Conservation (phyloP, 2,113 vertebrate genomes). For the Amphilophus citrinellus region DNA sequence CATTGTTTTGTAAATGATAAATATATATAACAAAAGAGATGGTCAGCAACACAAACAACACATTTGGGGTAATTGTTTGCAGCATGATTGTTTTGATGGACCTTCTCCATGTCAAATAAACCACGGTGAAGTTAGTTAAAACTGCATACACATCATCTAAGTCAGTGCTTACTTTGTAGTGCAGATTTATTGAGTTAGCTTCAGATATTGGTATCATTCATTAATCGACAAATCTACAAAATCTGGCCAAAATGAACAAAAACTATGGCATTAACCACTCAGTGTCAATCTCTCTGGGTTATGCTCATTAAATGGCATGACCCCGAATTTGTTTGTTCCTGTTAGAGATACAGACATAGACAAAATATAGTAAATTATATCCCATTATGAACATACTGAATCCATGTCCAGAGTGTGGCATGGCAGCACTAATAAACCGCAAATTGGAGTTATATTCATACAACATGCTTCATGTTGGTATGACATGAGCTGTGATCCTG, state of each 20-base stretch:
- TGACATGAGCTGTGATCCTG: constrained; percentile 20
- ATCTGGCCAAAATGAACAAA: too few relatives aligned
- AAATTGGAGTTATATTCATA: neutral
- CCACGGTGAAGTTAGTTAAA: neutral
- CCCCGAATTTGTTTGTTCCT: neutral
- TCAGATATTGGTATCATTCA: neutral
- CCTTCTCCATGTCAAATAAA: neutral
- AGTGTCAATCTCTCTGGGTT: neutral
- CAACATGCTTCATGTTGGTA: neutral
- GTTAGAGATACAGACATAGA: neutral
- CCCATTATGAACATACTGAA: neutral
- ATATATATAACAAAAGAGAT: neutral
- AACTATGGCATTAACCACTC: neutral
- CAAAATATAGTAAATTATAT: neutral
- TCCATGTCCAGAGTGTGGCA: neutral
- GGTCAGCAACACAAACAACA: neutral
- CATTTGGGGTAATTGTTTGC: neutral
- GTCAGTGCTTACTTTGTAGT: neutral
- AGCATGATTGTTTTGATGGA: neutral
- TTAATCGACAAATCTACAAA: too few relatives aligned
- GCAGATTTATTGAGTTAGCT: neutral
- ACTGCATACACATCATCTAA: neutral
- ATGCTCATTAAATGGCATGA: neutral
- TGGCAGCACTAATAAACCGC: neutral
- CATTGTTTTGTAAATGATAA: fast-evolving